These are phyloP conservation scores for Helostoma temminkii DNA, from an alignment of 2,797 vertebrate genomes.

Conservation along the genomic window DNA sequence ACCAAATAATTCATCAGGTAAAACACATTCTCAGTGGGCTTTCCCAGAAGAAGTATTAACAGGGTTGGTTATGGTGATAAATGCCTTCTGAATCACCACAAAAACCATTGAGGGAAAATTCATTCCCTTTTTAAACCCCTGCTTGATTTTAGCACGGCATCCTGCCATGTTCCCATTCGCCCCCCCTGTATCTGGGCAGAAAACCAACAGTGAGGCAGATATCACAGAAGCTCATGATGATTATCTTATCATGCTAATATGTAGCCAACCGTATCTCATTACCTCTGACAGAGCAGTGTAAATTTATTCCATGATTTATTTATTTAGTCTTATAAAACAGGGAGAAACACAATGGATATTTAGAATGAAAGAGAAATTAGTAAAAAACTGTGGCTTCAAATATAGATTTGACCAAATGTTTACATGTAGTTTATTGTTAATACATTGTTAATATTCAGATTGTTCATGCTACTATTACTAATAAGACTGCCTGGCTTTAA, in stretches of 20 bases:
- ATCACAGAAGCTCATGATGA: slow-evolving; percentile 49
- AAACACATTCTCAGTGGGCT: neutral
- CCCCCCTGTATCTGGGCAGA: slow-evolving; percentile 68
- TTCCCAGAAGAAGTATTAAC: slow-evolving; percentile 21
- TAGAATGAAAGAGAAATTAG: slow-evolving; percentile 1
- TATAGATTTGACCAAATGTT: neutral
- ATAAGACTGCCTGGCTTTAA: neutral
- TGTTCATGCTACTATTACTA: neutral
- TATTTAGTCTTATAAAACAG: slow-evolving; percentile 46
- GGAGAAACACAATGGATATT: slow-evolving; percentile 3
- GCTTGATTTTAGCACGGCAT: slow-evolving; percentile 35
- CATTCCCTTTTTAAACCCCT: slow-evolving; percentile 26
- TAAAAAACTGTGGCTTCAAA: slow-evolving; percentile 16
- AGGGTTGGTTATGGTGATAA: slow-evolving; percentile 25
- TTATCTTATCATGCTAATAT: slow-evolving; percentile 67
- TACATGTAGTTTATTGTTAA: neutral
- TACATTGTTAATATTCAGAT: neutral
- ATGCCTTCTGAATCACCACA: slow-evolving; percentile 35
- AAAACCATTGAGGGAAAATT: slow-evolving; percentile 30
- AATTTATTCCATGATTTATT: slow-evolving; percentile 56
- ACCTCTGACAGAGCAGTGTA: slow-evolving; percentile 39
- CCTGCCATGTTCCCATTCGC: slow-evolving; percentile 47
- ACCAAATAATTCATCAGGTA: neutral
- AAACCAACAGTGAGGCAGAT: slow-evolving; percentile 50
- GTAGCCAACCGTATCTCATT: slow-evolving; percentile 51